phyloP scores from a whole-genome alignment of 2,888 invertebrate genomes.

The Dimorphilus gyrociliatus region DNA sequence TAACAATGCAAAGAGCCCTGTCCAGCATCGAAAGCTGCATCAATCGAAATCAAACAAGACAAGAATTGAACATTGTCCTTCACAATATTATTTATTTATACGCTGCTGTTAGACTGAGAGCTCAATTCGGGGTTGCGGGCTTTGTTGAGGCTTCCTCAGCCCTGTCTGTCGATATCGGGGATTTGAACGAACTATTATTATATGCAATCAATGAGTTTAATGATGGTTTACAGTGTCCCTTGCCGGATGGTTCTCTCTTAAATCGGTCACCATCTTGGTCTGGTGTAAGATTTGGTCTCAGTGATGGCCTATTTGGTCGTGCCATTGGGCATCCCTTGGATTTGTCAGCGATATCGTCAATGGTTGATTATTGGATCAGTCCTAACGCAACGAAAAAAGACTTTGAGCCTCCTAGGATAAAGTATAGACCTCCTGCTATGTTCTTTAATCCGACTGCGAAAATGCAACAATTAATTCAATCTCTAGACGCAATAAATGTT shows the following conservation, averaged over 20 bases:
- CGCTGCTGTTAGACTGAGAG: constrained; percentile 27
- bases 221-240: constrained; percentile 19
- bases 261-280: constrained; percentile 28
- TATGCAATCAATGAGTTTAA: constrained; percentile 25
- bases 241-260: constrained; percentile 22
- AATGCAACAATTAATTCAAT: constrained; percentile 26
- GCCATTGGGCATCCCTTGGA: constrained; percentile 29
- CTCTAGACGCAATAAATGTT: constrained; percentile 23
- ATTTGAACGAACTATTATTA: constrained; percentile 22
- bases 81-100: constrained; percentile 36
- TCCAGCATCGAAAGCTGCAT: too few species aligned
- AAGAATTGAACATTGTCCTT: constrained; percentile 32
- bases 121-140: constrained; percentile 28
- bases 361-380: constrained; percentile 36
- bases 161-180: background rate
- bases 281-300: constrained; percentile 25
- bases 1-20: too few species aligned
- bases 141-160: constrained; percentile 8
- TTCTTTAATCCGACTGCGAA: constrained; percentile 29
- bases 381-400: constrained; percentile 34
- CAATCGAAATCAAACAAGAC: too few species aligned
- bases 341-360: constrained; percentile 26
- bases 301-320: too few species aligned
- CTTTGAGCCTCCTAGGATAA: constrained; percentile 36
- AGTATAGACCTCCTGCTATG: constrained; percentile 30